Conservation (phyloP, 2,888 invertebrate species). For the Pandemis cinnamomeana region DNA sequence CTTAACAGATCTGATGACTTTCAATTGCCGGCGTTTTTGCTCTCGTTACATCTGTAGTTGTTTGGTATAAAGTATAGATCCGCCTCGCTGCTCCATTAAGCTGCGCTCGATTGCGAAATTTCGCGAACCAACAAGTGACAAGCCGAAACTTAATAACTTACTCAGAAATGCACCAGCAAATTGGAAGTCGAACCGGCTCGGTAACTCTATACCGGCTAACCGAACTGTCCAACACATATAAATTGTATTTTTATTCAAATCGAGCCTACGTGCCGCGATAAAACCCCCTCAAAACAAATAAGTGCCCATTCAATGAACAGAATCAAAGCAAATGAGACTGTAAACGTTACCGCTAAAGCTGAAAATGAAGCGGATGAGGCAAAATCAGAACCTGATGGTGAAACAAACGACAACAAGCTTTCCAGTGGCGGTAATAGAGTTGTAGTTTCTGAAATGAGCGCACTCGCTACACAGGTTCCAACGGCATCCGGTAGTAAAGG, state of each 20-base stretch:
- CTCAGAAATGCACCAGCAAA: conserved; percentile 82
- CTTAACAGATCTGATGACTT: conserved; percentile 29
- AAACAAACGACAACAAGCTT: conserved; percentile 68
- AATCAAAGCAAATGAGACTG: conserved; percentile 57
- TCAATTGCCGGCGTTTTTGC: neutral
- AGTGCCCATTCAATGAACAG: conserved; percentile 63
- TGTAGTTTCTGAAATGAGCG: conserved; percentile 69
- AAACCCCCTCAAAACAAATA: conserved; percentile 81
- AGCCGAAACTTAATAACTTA: conserved; percentile 84
- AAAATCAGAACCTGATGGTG: conserved; percentile 46
- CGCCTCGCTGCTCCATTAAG: conserved; percentile 42
- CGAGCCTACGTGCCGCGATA: conserved; percentile 79
- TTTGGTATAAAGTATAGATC: conserved; percentile 21
- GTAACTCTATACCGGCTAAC: conserved; percentile 80
- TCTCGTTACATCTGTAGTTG: neutral
- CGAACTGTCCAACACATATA: conserved; percentile 81
- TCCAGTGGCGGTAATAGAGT: conserved; percentile 74
- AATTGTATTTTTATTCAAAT: conserved; percentile 85
- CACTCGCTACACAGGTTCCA: conserved; percentile 64
- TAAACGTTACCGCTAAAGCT: conserved; percentile 55
- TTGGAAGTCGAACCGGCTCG: conserved; percentile 81
- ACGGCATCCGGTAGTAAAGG: conserved; percentile 60
- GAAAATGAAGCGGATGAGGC: conserved; percentile 48
- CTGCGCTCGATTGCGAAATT: conserved; percentile 76
- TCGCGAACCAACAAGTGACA: conserved; percentile 81